Evolutionary conservation across 2,797 vertebrate species (phyloP).

Genomic region (Bucorvus abyssinicus): DNA sequence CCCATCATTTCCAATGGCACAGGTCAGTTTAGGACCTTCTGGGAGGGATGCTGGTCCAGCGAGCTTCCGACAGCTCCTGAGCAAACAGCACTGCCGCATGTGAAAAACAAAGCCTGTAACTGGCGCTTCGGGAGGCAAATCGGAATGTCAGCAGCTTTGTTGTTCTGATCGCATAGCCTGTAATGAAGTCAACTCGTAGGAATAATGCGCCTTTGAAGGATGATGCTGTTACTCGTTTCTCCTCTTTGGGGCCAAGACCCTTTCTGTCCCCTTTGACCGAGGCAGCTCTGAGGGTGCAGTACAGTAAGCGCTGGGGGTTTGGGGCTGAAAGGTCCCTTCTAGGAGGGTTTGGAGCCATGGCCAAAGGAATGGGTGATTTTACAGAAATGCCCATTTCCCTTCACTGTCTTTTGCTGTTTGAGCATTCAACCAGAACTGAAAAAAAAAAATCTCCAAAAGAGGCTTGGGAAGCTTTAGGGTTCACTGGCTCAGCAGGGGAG

Average conservation of each 20-base stretch:
- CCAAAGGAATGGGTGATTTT: neutral
- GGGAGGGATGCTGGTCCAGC: neutral
- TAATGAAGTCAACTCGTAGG: neutral
- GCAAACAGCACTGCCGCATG: neutral
- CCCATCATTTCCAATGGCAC: fast-evolving
- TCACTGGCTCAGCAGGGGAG: neutral
- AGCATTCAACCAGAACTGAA: neutral
- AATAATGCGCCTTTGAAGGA: neutral
- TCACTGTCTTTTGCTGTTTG: neutral
- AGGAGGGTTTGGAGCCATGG: neutral
- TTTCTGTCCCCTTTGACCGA: neutral
- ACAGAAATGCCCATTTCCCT: neutral
- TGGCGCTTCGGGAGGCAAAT: fast-evolving
- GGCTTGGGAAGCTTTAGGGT: neutral
- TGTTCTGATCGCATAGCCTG: neutral
- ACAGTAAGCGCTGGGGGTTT: fast-evolving
- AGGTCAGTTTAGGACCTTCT: neutral
- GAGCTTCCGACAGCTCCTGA: neutral
- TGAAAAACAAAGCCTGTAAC: no score
- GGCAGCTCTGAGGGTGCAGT: fast-evolving
- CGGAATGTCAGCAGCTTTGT: neutral
- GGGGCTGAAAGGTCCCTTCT: neutral
- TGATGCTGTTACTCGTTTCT: neutral
- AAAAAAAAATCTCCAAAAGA: neutral
- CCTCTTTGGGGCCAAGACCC: neutral